Percentiles rank a stretch among this genome's conserved stretches.
Evolutionary conservation across 2,888 invertebrate genomes (phyloP).

Genomic region (Calliphora vomitoria): DNA sequence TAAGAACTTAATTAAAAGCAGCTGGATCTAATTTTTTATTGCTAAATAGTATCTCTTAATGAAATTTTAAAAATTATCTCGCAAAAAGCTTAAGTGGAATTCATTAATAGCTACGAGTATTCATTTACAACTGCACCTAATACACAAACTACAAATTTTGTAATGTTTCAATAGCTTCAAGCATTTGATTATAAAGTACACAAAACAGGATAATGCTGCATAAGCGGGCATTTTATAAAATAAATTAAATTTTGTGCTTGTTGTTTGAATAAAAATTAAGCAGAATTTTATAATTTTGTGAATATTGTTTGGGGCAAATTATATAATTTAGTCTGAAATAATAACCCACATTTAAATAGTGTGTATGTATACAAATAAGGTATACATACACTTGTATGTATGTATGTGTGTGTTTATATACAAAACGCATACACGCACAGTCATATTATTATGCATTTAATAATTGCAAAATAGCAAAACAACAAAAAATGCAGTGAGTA

Average conservation of each 20-base stretch:
- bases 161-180: constrained; percentile 17
- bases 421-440: neutral
- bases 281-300: constrained; percentile 14
- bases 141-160: neutral
- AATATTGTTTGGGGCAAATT: constrained; percentile 60
- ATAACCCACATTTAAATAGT: constrained; percentile 65
- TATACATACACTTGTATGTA: neutral
- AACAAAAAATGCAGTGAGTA: constrained; percentile 29
- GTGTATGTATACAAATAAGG: constrained; percentile 26
- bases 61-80: no score
- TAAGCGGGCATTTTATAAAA: constrained; percentile 14
- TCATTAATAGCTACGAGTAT: neutral
- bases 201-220: constrained; percentile 20
- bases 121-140: neutral
- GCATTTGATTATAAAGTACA: constrained; percentile 26
- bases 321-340: constrained; percentile 65
- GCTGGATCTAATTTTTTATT: no score
- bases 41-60: no score
- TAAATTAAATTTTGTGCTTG: constrained; percentile 37
- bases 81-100: no score
- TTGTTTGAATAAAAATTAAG: constrained; percentile 19
- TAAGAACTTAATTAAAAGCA: no score
- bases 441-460: constrained; percentile 50
- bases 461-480: constrained; percentile 57
- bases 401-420: neutral